Evolutionary conservation across 2,797 vertebrate genomes (phyloP).

Genomic region (Anguilla obscura): DNA sequence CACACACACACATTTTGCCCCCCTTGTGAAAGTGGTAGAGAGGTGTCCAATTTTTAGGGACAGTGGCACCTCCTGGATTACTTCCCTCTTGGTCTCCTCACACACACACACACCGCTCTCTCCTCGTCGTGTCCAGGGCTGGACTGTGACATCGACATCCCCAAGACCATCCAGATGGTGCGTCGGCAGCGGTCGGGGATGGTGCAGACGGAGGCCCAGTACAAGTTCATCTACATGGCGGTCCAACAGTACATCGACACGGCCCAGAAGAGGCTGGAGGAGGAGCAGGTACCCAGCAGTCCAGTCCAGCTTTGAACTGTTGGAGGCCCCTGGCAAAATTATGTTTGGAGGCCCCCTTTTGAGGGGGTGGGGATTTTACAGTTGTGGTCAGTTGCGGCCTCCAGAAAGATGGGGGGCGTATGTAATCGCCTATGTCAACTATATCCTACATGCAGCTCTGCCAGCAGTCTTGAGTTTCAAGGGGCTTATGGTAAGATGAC

Average conservation of each 20-base stretch:
- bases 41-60: not conserved
- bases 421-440: too few relatives aligned
- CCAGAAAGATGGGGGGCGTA: too few relatives aligned
- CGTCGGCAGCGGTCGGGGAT: slow-evolving; percentile 84
- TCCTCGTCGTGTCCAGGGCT: slow-evolving; percentile 60
- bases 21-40: not conserved
- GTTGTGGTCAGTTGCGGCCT: too few relatives aligned
- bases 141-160: slow-evolving; percentile 83
- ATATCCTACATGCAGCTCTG: not conserved
- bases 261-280: slow-evolving; percentile 79
- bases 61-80: not conserved
- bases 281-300: slow-evolving; percentile 73
- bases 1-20: too few relatives aligned
- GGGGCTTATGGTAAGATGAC: not conserved
- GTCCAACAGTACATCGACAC: slow-evolving; percentile 82
- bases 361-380: too few relatives aligned
- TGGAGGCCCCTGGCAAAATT: not conserved
- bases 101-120: too few relatives aligned
- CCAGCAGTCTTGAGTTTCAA: too few relatives aligned
- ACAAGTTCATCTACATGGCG: slow-evolving; percentile 87
- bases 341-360: not conserved
- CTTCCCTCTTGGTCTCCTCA: not conserved
- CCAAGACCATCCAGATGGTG: slow-evolving; percentile 84
- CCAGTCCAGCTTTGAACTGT: not conserved
- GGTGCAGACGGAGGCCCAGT: slow-evolving; percentile 88